These are phyloP conservation scores for Axea sp. DNA, from an alignment of 2,888 invertebrate genomes.

Conservation along the genomic window DNA sequence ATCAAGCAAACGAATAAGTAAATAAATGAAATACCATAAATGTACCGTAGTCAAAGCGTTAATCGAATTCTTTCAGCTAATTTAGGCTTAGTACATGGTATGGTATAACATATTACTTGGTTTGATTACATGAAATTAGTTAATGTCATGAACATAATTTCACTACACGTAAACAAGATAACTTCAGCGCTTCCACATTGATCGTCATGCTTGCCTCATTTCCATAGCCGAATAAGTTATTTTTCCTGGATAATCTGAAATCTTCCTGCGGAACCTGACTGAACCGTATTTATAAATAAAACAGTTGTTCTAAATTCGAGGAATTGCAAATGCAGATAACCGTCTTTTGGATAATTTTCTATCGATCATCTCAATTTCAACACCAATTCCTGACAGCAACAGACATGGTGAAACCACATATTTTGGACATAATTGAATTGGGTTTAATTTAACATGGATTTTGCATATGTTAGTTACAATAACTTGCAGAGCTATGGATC, in stretches of 20 bases:
- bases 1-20: too few relatives aligned
- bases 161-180: slow-evolving; percentile 20
- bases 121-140: slow-evolving; percentile 38
- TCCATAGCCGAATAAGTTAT: background rate
- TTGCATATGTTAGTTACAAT: slow-evolving; percentile 15
- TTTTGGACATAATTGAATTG: slow-evolving; percentile 31
- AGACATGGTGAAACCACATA: slow-evolving; percentile 11
- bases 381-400: slow-evolving; percentile 20
- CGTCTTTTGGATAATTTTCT: too few relatives aligned
- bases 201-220: slow-evolving; percentile 11
- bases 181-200: slow-evolving; percentile 6
- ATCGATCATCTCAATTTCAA: slow-evolving; percentile 36
- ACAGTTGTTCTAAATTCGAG: too few relatives aligned
- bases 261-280: too few relatives aligned
- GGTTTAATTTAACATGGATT: slow-evolving; percentile 19
- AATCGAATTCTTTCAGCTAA: slow-evolving; percentile 29
- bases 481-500: background rate
- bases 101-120: slow-evolving; percentile 17
- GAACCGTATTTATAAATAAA: too few relatives aligned
- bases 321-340: too few relatives aligned
- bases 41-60: too few relatives aligned
- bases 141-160: slow-evolving; percentile 30
- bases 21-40: too few relatives aligned
- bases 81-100: slow-evolving; percentile 17
- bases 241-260: too few relatives aligned